These are phyloP conservation scores for Dicaeum eximium DNA, from an alignment of 2,113 vertebrate species.

Conservation along the genomic window DNA sequence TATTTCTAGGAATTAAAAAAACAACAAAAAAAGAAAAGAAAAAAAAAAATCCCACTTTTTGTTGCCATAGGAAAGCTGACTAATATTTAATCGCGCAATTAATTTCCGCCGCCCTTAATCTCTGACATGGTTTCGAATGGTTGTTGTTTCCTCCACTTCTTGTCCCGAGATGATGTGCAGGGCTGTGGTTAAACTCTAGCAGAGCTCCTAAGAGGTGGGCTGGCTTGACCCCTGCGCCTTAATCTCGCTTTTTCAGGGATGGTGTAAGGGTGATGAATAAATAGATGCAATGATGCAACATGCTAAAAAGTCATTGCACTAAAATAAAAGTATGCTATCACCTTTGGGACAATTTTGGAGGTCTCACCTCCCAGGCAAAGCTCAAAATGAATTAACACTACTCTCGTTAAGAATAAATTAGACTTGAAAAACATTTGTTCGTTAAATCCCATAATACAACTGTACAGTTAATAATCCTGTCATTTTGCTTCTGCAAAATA, in stretches of 20 bases:
- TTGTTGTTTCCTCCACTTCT: not conserved
- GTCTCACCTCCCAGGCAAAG: constrained; percentile 7
- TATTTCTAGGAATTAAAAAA: constrained; percentile 51
- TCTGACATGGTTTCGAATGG: not conserved
- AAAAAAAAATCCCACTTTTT: not conserved
- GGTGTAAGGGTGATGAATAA: not conserved
- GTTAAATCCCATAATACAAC: not conserved
- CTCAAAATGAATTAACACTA: not conserved
- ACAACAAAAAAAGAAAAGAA: not conserved
- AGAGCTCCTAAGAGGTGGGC: not conserved
- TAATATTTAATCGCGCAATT: not conserved
- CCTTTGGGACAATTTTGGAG: not conserved
- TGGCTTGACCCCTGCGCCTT: not conserved
- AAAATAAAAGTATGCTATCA: not conserved
- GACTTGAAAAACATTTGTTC: constrained; percentile 9
- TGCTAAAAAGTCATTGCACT: not conserved
- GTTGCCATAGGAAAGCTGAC: not conserved
- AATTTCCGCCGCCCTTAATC: not conserved
- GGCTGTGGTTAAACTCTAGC: not conserved
- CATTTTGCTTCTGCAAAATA: not conserved
- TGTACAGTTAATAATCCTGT: not conserved
- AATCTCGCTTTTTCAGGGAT: not conserved
- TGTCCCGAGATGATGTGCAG: not conserved
- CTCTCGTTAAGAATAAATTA: not conserved
- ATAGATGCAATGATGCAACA: not conserved